These are phyloP conservation scores for Lepetodrilus schrolli DNA, from an alignment of 2,888 invertebrate species.

Conservation along the genomic window DNA sequence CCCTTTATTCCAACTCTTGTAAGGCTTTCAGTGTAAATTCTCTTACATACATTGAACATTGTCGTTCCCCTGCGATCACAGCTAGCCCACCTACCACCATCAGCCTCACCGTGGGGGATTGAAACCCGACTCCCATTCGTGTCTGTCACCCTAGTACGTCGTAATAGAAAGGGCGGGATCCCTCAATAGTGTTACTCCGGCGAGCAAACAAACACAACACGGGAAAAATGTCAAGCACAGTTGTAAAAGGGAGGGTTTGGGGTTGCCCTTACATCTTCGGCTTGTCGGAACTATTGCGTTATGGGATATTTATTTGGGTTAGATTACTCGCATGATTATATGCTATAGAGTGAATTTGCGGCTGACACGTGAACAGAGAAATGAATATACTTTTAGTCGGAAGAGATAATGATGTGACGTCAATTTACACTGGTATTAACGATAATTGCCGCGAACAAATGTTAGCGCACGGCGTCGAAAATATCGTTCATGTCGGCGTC, in stretches of 20 bases:
- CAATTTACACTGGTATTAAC: no score
- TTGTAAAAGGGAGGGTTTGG: background rate
- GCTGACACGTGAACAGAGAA: background rate
- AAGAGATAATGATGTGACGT: background rate
- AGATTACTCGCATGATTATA: background rate
- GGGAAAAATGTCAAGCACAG: slow-evolving; percentile 5
- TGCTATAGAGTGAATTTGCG: background rate
- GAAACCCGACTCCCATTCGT: background rate
- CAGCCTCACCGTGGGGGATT: background rate
- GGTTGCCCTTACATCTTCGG: no score
- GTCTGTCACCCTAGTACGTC: background rate
- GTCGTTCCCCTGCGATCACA: background rate
- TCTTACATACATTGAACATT: background rate
- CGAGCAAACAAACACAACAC: slow-evolving; percentile 6
- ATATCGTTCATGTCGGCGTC: no score
- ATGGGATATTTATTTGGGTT: background rate
- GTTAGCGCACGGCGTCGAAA: no score
- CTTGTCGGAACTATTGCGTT: background rate
- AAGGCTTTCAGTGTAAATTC: no score
- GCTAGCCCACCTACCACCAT: background rate
- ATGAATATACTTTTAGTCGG: background rate
- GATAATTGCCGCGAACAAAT: no score
- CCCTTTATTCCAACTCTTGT: no score
- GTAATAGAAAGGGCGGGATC: slow-evolving; percentile 21
- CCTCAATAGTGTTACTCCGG: background rate